Percentiles rank a stretch among this genome's conserved stretches.
Evolutionary conservation across 35 echinoderm and acorn worm species (phyloP).

Genomic region (Chiridota heheva): DNA sequence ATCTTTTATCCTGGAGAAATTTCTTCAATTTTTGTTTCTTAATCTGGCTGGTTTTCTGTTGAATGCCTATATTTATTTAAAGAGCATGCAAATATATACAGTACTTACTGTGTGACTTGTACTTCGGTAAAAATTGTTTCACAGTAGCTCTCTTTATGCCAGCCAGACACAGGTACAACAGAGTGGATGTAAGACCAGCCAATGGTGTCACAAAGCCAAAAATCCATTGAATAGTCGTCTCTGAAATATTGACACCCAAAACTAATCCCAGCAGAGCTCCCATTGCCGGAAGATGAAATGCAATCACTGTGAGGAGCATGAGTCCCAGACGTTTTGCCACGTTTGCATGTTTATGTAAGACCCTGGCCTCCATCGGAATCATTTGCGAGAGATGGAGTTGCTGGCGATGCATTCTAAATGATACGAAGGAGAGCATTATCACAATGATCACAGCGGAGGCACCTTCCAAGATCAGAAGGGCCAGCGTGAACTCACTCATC

Average conservation of each 20-base stretch:
- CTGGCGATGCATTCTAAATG: slow-evolving; percentile 33
- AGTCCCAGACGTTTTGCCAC: slow-evolving; percentile 26
- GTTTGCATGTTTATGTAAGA: slow-evolving; percentile 20
- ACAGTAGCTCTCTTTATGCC: slow-evolving; percentile 27
- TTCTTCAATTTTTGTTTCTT: too few relatives aligned
- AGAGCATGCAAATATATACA: neutral
- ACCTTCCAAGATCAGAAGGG: slow-evolving; percentile 20
- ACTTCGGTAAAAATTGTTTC: slow-evolving; percentile 34
- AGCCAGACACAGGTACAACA: slow-evolving; percentile 15
- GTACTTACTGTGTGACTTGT: slow-evolving; percentile 12
- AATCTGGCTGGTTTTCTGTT: too few relatives aligned
- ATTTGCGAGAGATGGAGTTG: slow-evolving; percentile 4
- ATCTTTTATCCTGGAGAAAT: too few relatives aligned
- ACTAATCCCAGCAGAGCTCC: slow-evolving; percentile 15
- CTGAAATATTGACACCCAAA: neutral
- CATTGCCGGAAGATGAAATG: slow-evolving; percentile 26
- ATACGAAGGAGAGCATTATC: slow-evolving; percentile 20
- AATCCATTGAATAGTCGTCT: slow-evolving; percentile 36
- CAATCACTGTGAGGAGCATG: slow-evolving; percentile 16
- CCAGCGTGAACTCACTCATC: slow-evolving; percentile 1
- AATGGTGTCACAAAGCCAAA: slow-evolving; percentile 25
- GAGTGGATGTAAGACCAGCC: neutral
- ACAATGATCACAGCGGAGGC: slow-evolving; percentile 3
- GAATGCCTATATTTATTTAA: too few relatives aligned
- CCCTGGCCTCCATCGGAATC: slow-evolving; percentile 48